Conservation (phyloP, 92 coral and sea anemone species). For the Siderastrea siderea region DNA sequence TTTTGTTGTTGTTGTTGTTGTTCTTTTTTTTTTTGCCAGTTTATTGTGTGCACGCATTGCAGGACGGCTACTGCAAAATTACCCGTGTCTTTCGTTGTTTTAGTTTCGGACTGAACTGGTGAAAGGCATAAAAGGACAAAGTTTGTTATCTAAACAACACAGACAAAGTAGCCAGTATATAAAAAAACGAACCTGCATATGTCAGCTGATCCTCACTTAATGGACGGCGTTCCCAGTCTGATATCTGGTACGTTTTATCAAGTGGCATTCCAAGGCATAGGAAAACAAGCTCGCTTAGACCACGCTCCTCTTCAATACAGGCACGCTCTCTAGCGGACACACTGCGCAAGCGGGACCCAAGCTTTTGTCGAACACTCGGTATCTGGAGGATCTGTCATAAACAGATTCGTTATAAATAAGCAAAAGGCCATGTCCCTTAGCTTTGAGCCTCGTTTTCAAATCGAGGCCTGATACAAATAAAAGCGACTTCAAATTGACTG, state of each 20-base stretch:
- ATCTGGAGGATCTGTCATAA: slow-evolving; percentile 26
- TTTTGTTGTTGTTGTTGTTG: too few species aligned
- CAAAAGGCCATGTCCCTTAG: not conserved
- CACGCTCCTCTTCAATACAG: slow-evolving; percentile 75
- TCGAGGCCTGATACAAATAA: not conserved
- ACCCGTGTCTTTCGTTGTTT: too few species aligned
- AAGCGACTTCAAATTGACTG: not conserved
- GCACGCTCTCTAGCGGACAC: slow-evolving; percentile 40
- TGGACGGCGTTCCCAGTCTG: slow-evolving; percentile 99
- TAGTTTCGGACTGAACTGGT: too few species aligned
- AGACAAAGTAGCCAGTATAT: not conserved
- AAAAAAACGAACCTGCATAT: slow-evolving; percentile 84
- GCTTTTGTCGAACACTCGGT: slow-evolving; percentile 38
- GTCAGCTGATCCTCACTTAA: slow-evolving; percentile 80
- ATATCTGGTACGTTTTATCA: slow-evolving; percentile 95
- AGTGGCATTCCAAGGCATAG: slow-evolving; percentile 90
- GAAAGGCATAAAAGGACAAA: too few species aligned
- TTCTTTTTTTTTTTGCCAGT: too few species aligned
- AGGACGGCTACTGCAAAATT: too few species aligned
- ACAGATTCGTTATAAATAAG: not conserved
- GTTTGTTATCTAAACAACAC: not conserved
- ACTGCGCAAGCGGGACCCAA: slow-evolving; percentile 34
- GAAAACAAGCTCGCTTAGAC: slow-evolving; percentile 92
- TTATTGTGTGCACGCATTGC: too few species aligned
- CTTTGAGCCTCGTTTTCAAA: not conserved